Evolutionary conservation across 1,140 invertebrate species (phyloP).

Genomic region (Phymastichus coffea): DNA sequence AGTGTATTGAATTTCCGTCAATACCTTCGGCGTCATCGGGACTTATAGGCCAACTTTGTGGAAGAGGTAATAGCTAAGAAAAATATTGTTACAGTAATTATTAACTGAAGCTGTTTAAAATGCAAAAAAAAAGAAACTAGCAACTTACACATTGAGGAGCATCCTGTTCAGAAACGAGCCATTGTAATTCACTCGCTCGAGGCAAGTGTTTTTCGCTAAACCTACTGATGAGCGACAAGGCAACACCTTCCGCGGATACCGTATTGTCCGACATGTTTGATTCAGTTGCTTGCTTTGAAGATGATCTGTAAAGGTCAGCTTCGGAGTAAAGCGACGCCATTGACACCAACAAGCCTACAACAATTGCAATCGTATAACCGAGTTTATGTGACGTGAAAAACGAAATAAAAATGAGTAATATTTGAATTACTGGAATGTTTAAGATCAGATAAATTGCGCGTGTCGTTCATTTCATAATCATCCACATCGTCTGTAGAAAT

Average conservation of each 20-base stretch:
- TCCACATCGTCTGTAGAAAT: conserved; percentile 60
- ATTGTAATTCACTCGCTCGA: conserved; percentile 76
- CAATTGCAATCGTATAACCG: too few species aligned
- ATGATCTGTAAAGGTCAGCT: conserved; percentile 51
- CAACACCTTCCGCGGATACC: conserved; percentile 76
- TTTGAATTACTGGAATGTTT: conserved; percentile 45
- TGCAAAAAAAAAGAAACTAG: background rate
- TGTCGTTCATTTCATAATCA: conserved; percentile 58
- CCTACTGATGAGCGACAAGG: conserved; percentile 72
- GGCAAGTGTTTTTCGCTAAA: conserved; percentile 79
- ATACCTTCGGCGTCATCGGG: conserved; percentile 61
- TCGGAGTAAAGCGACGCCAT: conserved; percentile 67
- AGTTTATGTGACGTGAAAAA: too few species aligned
- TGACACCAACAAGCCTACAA: conserved; percentile 60
- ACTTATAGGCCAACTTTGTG: conserved; percentile 68
- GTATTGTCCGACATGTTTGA: conserved; percentile 49
- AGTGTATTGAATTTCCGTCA: conserved; percentile 54
- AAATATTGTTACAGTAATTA: conserved; percentile 1
- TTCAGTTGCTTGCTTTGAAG: conserved; percentile 36
- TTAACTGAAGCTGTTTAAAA: background rate
- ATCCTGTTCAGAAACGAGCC: conserved; percentile 80
- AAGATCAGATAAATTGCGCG: conserved; percentile 49
- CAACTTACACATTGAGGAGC: conserved; percentile 68
- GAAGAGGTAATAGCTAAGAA: conserved; percentile 69
- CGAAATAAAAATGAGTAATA: too few species aligned